Evolutionary conservation across 2,797 vertebrate genomes (phyloP), one percentile per base, ranked within the genome.

Genomic region (Manis pentadactyla): DNA sequence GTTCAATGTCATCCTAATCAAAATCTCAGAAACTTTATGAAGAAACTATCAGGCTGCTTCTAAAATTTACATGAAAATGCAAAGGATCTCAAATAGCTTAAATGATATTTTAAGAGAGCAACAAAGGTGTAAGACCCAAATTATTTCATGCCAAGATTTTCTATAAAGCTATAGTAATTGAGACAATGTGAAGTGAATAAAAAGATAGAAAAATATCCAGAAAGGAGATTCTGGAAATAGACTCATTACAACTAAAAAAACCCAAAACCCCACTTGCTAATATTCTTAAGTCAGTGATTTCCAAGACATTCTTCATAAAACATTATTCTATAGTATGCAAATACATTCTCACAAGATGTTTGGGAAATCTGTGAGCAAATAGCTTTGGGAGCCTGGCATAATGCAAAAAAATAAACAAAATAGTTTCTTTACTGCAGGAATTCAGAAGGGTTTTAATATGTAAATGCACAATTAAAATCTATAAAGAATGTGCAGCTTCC

Each of bases 21-120:
- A 74, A 83, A 57, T 68, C 63, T 61, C 59, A 63, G 10, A 29
- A 69, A 31, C 19, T 57, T 61, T 87, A 51, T 31, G 23, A 81
- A 68, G 46, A 83, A 77, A 69, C 7, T 53, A 7, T 61, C 39
- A 10, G 55, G 34, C 42, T 77, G 77, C 37, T 53, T 61, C 59
- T 69, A 92, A 79, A 82, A 83, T 77, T 83, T 92, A 92, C 25
- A 53, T 46, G 34, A 84, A 88, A 69, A 77, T 77, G 8, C 29
- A 46, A 51, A 92, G 10, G 15, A 53, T 77, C 42, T 77, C 29
- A 84, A 55, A 55, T 46, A 93, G 14, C 15, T 69, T 69, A 77
- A 46, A 81, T 19, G 53, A 11, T 51, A 82, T 51, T 71, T 63
- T 79, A 49, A 11, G 37, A 86, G 42, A 90, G 29, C 37, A 82